Evolutionary conservation across 2,113 vertebrate genomes (phyloP), one percentile per base, ranked within the genome.

Genomic region (Melierax canorus): DNA sequence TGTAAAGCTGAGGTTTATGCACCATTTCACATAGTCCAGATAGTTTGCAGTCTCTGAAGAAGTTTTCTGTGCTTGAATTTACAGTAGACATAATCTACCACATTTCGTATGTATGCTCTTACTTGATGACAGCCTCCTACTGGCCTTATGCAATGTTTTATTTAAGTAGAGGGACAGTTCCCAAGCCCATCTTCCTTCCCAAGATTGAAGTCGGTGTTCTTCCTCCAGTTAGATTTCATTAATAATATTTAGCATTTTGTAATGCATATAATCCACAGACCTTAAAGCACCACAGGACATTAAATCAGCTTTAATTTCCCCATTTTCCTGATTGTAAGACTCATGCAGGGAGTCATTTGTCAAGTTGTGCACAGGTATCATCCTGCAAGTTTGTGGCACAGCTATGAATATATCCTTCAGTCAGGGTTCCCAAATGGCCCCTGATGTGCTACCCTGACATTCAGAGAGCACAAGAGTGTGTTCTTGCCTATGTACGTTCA

Each of bases 291-390:
- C 30, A 27, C 90, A 68, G 69, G 67, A 82, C 0, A 1, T 84
- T 87, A 94, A 92, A 94, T 95, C 87, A 93, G 34, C 45, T 75
- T 96, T 90, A 82, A 66, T 94, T 82, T 92, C 36, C 34, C 48
- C 51, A 38, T 93, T 93, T 96, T 90, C 38, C 48, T 76, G 66
- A 63, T 71, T 73, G 75, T 86, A 69, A 97, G 93, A 86, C 50
- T 92, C 67, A 34, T 41, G 26, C 55, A 80, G 53, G 59, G 85
- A 83, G 20, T 67, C 6, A 67, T 91, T 85, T 88, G 20, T 89
- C 91, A 92, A 36, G 32, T 38, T 91, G 64, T 75, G 86, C 77
- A 32, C 59, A 78, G 64, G 41, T 71, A 62, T 78, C 64, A 51
- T 64, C 64, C 43, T 75, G 36, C 34, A 78, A 64, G 36, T 45